These are phyloP conservation scores for Lasioglossum lativentre DNA, from an alignment of 2,888 invertebrate species.

Conservation along the genomic window DNA sequence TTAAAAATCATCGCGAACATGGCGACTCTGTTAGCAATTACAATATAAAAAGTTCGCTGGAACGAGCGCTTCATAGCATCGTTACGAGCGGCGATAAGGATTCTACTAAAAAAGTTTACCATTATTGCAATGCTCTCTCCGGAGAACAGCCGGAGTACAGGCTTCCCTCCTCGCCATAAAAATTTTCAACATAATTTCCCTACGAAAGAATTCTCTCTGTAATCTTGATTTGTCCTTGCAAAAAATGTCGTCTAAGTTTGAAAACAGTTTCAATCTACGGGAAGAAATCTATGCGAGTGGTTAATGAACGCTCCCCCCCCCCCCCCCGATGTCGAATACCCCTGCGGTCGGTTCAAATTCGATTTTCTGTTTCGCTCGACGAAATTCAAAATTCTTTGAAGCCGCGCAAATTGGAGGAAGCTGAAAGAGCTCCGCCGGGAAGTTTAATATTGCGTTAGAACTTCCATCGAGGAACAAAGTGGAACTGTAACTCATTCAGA, in stretches of 20 bases:
- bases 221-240: neutral
- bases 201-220: neutral
- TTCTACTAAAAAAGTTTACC: slow-evolving; percentile 10
- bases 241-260: neutral
- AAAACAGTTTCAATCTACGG: neutral
- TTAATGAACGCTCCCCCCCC: too few species aligned
- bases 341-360: neutral
- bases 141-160: neutral
- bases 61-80: neutral
- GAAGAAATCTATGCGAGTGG: neutral
- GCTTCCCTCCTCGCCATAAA: neutral
- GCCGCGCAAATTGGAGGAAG: neutral
- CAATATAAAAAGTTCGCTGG: neutral
- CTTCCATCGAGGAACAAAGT: neutral
- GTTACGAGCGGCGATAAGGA: neutral
- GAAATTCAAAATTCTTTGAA: slow-evolving; percentile 14
- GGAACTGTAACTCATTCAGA: neutral
- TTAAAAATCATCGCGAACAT: neutral
- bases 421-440: neutral
- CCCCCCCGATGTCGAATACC: neutral
- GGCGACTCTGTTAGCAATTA: neutral
- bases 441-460: slow-evolving; percentile 25
- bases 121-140: neutral
- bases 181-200: neutral
- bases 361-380: neutral